Percentiles rank a stretch among this genome's conserved stretches.
These are phyloP conservation scores for Cyphomyrus discorhynchus DNA, from an alignment of 2,113 vertebrate species.

Conservation along the genomic window DNA sequence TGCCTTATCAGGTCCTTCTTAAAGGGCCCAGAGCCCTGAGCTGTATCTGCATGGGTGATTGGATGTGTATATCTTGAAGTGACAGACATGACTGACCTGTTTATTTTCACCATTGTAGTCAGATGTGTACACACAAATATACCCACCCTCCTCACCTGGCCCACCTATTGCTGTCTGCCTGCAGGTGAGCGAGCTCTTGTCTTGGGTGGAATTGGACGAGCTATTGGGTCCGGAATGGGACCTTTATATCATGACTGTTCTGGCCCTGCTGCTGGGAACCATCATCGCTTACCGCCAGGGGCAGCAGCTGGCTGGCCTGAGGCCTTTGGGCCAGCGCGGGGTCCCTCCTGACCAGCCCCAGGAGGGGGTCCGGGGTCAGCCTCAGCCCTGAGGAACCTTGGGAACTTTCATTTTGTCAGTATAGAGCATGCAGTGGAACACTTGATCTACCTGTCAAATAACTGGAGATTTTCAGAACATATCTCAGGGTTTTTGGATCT, in stretches of 20 bases:
- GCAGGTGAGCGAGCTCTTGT: slow-evolving; percentile 76
- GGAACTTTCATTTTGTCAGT: neutral
- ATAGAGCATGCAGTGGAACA: neutral
- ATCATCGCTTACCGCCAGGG: slow-evolving; percentile 93
- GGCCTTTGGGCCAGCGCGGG: slow-evolving; percentile 46
- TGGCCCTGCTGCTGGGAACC: slow-evolving; percentile 86
- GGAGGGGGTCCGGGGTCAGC: slow-evolving; percentile 26
- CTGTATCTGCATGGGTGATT: neutral
- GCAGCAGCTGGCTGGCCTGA: slow-evolving; percentile 77
- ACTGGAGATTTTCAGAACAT: neutral
- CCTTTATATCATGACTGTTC: slow-evolving; percentile 97
- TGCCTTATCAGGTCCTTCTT: neutral
- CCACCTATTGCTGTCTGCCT: neutral
- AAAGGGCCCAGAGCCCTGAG: neutral
- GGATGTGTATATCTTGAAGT: neutral
- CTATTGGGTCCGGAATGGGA: slow-evolving; percentile 96
- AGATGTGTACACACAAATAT: neutral
- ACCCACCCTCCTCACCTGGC: neutral
- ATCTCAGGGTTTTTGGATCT: neutral
- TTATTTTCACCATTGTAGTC: neutral
- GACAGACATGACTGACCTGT: neutral
- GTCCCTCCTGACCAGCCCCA: slow-evolving; percentile 35
- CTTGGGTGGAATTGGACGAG: slow-evolving; percentile 90
- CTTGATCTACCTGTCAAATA: neutral
- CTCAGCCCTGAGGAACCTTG: neutral